Conservation (phyloP, 2,113 vertebrate species). For the Heteronetta atricapilla region DNA sequence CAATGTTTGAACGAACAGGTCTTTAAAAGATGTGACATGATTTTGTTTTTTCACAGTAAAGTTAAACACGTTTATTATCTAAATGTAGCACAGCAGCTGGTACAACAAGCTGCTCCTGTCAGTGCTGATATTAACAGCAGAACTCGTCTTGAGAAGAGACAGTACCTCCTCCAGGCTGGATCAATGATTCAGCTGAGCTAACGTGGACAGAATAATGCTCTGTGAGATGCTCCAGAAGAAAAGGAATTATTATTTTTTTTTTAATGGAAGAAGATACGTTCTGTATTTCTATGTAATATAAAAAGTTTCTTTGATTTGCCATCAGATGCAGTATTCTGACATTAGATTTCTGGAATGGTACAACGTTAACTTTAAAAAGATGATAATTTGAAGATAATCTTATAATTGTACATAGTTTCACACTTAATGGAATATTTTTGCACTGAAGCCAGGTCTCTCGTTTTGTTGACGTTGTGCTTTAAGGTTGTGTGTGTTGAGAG, state of each 20-base stretch:
- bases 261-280: neutral
- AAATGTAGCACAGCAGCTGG: constrained; percentile 26
- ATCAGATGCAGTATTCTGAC: neutral
- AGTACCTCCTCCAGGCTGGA: constrained; percentile 3
- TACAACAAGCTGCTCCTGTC: constrained; percentile 40
- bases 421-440: neutral
- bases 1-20: neutral
- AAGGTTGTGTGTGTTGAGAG: neutral
- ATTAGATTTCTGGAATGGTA: neutral
- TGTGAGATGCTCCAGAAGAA: neutral
- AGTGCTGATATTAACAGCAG: neutral
- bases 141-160: neutral
- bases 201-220: neutral
- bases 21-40: neutral
- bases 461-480: neutral
- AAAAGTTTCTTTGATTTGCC: neutral
- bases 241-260: neutral
- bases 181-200: neutral
- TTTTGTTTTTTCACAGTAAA: neutral
- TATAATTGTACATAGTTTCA: neutral
- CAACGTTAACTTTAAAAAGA: neutral
- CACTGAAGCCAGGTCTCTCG: neutral
- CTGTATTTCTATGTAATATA: neutral
- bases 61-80: constrained; percentile 61
- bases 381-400: neutral